phyloP scores from a whole-genome alignment of 2,113 vertebrate genomes.

The Plestiodon gilberti region DNA sequence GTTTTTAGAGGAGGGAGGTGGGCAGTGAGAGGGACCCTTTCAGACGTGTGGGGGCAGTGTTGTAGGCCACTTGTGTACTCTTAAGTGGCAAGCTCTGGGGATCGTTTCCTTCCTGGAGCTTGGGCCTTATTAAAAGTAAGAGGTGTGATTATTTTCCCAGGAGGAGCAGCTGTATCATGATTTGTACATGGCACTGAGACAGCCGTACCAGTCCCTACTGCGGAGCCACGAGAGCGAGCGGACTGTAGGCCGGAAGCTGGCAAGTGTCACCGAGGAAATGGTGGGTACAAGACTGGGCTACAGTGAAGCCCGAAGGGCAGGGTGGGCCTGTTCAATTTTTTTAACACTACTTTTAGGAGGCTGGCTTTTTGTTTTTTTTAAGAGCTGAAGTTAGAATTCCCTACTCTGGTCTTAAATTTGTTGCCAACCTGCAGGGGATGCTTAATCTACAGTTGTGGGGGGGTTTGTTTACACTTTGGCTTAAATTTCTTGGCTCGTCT shows the following conservation, averaged over 20 bases:
- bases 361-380: too few species aligned
- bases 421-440: too few species aligned
- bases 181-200: conserved; percentile 72
- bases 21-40: background rate
- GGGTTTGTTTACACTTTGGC: too few species aligned
- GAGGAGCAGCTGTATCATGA: conserved; percentile 65
- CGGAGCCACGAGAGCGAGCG: conserved; percentile 60
- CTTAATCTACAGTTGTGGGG: too few species aligned
- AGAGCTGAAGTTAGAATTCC: too few species aligned
- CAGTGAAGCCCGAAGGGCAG: accelerated
- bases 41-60: background rate
- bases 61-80: background rate
- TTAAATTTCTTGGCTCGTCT: too few species aligned
- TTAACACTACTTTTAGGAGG: too few species aligned
- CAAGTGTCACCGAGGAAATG: conserved; percentile 50
- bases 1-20: background rate
- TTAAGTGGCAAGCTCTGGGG: background rate
- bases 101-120: too few species aligned
- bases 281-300: conserved; percentile 51
- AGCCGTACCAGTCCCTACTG: conserved; percentile 72
- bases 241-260: conserved; percentile 68
- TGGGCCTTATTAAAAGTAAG: background rate
- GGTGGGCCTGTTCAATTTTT: background rate
- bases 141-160: conserved; percentile 19
- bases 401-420: too few species aligned